Base-by-base conservation (phyloP, 2,113 vertebrate genomes). In the Rhadina sibilatrix region DNA sequence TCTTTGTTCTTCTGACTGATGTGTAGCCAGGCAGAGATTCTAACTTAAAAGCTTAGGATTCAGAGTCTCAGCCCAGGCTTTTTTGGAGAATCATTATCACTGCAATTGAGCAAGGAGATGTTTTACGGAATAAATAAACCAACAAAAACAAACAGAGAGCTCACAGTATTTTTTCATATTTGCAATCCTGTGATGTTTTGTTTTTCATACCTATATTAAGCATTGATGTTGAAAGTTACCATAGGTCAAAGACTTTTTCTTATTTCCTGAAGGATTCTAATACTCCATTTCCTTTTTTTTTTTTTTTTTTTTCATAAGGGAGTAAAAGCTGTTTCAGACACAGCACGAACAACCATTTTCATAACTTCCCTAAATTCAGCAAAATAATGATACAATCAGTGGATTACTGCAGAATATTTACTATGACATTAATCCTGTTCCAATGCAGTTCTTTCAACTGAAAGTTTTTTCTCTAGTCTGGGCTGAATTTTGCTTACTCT, bases 1-100 rank as follows among this genome's bases (percentile, higher is more conserved):
- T 95, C 60, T 92, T 92, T 83, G 61, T 93, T 81, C 71, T 93
- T 79, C 65, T 84, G 86, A 78, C 27, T 95, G 85, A 94, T 95
- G 40, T 93, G 88, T 60, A 93, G 65, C 92, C 92, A 96, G 80
- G 60, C 69, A 84, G 84, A 88, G 47, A 90, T 66, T 90, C 40
- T 90, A 70, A 83, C 75, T 90, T 90, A 68, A 94, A 94, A 96
- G 68, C 68, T 93, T 68, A 83, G 53, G 53, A 89, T 89, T 90
- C 40, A 64, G 56, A 78, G 35, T 93, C 49, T 42, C 49, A 72
- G 80, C 12, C 85, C 68, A 84, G n/a, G 38, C 31, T 74, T 72
- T 91, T 89, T 83, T 82, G 38, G 35, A 80, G 59, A 93, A 57
- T 46, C 25, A 75, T 94, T 93, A 78, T 96, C 83, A 50, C 61